These are phyloP conservation scores for Ailuropoda melanoleuca DNA, from an alignment of 2,113 vertebrate species.

Conservation along the genomic window DNA sequence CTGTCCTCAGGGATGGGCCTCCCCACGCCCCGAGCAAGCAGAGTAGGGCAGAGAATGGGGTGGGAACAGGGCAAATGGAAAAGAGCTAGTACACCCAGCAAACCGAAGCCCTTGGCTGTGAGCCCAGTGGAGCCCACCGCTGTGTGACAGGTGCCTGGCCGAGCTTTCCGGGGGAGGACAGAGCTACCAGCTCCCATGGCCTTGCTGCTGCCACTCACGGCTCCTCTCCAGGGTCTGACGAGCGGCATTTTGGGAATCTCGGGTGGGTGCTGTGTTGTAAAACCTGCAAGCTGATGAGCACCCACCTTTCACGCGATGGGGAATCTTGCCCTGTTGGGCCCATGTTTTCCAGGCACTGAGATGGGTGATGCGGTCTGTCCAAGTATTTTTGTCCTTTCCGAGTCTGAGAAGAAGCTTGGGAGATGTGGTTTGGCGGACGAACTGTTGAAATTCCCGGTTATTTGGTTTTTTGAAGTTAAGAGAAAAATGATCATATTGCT, in stretches of 20 bases:
- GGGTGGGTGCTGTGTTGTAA: neutral
- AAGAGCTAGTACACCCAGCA: no score
- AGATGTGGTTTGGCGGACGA: neutral
- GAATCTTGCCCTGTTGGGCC: neutral
- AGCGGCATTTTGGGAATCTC: neutral
- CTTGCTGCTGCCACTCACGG: neutral
- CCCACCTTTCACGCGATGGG: fast-evolving
- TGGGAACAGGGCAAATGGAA: neutral
- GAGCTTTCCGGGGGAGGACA: neutral
- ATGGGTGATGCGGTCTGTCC: neutral
- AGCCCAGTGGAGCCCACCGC: neutral
- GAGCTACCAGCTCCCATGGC: no score
- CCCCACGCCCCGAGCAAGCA: neutral
- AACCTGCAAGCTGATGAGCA: neutral
- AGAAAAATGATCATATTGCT: neutral
- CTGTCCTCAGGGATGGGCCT: neutral
- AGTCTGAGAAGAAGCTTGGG: neutral
- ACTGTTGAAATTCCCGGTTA: neutral
- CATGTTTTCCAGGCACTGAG: neutral
- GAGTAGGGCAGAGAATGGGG: neutral
- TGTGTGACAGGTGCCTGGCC: fast-evolving
- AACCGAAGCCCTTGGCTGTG: neutral
- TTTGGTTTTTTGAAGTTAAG: neutral
- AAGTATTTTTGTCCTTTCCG: neutral
- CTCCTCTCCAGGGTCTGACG: neutral